Evolutionary conservation across 2,888 invertebrate genomes (phyloP).

Genomic region (Chrysotoxum bicinctum): DNA sequence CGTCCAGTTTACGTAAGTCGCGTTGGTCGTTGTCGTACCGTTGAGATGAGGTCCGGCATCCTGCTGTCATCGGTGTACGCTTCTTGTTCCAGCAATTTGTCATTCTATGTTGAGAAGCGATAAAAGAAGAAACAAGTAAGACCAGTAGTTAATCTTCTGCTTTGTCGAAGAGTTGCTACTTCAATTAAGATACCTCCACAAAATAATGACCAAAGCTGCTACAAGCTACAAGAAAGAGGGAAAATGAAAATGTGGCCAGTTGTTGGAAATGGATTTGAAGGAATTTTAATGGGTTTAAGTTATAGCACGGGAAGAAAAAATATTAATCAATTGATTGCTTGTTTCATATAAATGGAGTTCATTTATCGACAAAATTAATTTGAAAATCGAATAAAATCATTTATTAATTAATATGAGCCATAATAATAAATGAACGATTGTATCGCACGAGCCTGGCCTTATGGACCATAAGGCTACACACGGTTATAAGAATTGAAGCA

Average conservation of each 20-base stretch:
- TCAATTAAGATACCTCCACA: not conserved
- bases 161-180: not conserved
- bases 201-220: not conserved
- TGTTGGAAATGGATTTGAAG: not conserved
- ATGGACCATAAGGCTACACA: too few relatives aligned
- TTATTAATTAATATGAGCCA: not conserved
- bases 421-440: not conserved
- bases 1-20: conserved; percentile 22
- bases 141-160: not conserved
- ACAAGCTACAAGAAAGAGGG: not conserved
- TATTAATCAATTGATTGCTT: not conserved
- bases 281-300: not conserved
- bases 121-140: not conserved
- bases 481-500: too few relatives aligned
- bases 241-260: not conserved
- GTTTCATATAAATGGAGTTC: not conserved
- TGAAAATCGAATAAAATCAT: not conserved
- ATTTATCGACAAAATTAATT: not conserved
- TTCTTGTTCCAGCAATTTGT: not conserved
- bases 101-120: not conserved
- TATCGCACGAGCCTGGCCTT: not conserved
- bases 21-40: not conserved
- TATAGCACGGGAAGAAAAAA: not conserved
- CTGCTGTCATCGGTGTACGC: conserved; percentile 21
- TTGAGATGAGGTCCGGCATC: conserved; percentile 33